Evolutionary conservation across 2,888 invertebrate genomes (phyloP).

Genomic region (Melieria crassipennis): DNA sequence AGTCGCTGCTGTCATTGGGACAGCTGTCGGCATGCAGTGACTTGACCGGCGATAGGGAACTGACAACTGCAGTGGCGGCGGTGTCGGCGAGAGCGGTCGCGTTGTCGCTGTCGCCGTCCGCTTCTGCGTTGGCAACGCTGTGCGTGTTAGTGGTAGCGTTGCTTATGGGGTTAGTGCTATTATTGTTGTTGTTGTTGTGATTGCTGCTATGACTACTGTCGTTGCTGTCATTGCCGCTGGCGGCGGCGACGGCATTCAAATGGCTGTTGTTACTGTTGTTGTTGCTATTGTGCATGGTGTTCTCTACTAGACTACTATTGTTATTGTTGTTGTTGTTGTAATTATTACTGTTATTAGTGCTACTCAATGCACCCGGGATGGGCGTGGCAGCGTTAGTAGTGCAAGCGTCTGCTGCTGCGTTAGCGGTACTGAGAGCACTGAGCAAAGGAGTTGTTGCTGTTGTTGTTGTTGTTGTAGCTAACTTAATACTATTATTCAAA

Average conservation of each 20-base stretch:
- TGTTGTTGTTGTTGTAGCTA: slow-evolving; percentile 32
- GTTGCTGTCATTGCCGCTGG: too few species aligned
- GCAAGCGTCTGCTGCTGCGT: slow-evolving; percentile 15
- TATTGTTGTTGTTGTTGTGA: slow-evolving; percentile 38
- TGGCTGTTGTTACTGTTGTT: slow-evolving; percentile 40
- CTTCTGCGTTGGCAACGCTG: slow-evolving; percentile 39
- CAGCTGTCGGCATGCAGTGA: slow-evolving; percentile 36
- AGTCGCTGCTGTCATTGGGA: slow-evolving; percentile 8
- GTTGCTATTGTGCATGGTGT: slow-evolving; percentile 31
- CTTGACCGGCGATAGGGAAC: neutral
- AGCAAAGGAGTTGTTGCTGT: slow-evolving; percentile 32
- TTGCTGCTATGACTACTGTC: slow-evolving; percentile 10
- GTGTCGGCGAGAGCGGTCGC: slow-evolving; percentile 12
- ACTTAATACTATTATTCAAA: slow-evolving; percentile 47
- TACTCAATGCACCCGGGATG: slow-evolving; percentile 15
- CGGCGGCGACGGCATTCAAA: slow-evolving; percentile 37
- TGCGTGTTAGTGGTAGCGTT: slow-evolving; percentile 35
- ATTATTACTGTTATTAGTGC: slow-evolving; percentile 9
- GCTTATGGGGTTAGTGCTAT: slow-evolving; percentile 25
- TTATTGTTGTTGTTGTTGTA: slow-evolving; percentile 31
- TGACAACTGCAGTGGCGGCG: neutral
- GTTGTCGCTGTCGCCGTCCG: slow-evolving; percentile 33
- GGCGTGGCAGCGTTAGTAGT: slow-evolving; percentile 5
- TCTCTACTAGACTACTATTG: slow-evolving; percentile 24
- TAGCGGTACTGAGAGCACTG: slow-evolving; percentile 34